Percentiles rank a stretch among this genome's conserved stretches.
Evolutionary conservation across 2,888 invertebrate species (phyloP).

Genomic region (Latheticus oryzae): DNA sequence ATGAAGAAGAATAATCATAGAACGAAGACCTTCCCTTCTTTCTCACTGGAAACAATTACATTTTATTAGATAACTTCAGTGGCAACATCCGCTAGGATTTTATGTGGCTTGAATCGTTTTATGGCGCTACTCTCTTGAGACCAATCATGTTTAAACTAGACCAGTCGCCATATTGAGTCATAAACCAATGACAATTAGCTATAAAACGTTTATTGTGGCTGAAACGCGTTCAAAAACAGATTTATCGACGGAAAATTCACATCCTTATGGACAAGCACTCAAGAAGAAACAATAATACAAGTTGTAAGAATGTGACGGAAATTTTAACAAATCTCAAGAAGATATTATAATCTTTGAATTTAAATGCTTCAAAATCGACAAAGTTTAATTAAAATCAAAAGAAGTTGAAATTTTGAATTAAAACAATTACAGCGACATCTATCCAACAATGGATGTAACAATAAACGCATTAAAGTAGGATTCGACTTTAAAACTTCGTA

Average conservation of each 20-base stretch:
- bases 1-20: slow-evolving; percentile 33
- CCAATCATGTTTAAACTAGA: slow-evolving; percentile 66
- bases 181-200: slow-evolving; percentile 67
- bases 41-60: slow-evolving; percentile 60
- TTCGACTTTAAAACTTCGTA: no score
- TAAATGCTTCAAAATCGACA: slow-evolving; percentile 14
- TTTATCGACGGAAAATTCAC: slow-evolving; percentile 50
- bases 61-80: slow-evolving; percentile 59
- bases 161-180: slow-evolving; percentile 66
- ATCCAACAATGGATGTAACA: background rate
- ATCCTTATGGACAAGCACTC: background rate
- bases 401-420: no score
- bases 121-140: slow-evolving; percentile 60
- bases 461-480: no score
- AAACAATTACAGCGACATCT: slow-evolving; percentile 1
- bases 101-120: slow-evolving; percentile 60
- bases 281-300: no score
- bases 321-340: slow-evolving; percentile 20
- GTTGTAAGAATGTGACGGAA: slow-evolving; percentile 6
- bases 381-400: slow-evolving; percentile 31
- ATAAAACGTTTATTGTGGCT: slow-evolving; percentile 65
- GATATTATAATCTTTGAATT: slow-evolving; percentile 27
- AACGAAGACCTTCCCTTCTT: slow-evolving; percentile 22
- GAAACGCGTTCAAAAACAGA: slow-evolving; percentile 55
- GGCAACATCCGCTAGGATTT: slow-evolving; percentile 58